Conservation (phyloP, 2,797 vertebrate genomes). For the Chanos chanos region DNA sequence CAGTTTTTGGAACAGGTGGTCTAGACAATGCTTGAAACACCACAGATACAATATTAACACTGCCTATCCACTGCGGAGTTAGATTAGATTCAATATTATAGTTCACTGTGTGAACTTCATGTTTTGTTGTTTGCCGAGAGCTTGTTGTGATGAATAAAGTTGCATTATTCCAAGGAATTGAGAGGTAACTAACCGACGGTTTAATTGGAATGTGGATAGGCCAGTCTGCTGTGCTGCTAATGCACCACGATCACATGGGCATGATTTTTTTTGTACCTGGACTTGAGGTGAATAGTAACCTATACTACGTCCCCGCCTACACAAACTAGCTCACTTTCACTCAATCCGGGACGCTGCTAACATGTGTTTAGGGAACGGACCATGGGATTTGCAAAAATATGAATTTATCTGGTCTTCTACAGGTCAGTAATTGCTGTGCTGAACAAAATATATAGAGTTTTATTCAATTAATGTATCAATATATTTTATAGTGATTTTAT, state of each 20-base stretch:
- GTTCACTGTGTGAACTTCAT: not conserved
- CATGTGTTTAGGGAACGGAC: constrained; percentile 55
- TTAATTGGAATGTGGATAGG: not conserved
- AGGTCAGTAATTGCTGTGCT: constrained; percentile 63
- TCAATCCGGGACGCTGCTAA: constrained; percentile 24
- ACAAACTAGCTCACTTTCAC: constrained; percentile 11
- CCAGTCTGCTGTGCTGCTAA: constrained; percentile 2
- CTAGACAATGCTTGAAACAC: no score
- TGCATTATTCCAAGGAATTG: no score
- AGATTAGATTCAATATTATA: not conserved
- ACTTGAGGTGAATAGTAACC: not conserved
- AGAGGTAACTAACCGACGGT: no score
- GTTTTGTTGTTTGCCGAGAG: not conserved
- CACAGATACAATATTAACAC: no score
- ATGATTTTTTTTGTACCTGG: not conserved
- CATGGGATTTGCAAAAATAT: constrained; percentile 64
- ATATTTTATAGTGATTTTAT: no score
- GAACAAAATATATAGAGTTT: not conserved
- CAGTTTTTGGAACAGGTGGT: no score
- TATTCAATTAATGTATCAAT: no score
- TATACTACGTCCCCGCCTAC: constrained; percentile 12
- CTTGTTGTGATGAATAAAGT: not conserved
- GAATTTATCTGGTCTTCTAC: constrained; percentile 63
- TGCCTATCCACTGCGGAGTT: no score
- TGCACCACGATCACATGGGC: no score